A percentile compares a stretch with the other conserved stretches of the same genome.
Conservation (phyloP, 2,113 vertebrate genomes). For the Mystacornis crossleyi region DNA sequence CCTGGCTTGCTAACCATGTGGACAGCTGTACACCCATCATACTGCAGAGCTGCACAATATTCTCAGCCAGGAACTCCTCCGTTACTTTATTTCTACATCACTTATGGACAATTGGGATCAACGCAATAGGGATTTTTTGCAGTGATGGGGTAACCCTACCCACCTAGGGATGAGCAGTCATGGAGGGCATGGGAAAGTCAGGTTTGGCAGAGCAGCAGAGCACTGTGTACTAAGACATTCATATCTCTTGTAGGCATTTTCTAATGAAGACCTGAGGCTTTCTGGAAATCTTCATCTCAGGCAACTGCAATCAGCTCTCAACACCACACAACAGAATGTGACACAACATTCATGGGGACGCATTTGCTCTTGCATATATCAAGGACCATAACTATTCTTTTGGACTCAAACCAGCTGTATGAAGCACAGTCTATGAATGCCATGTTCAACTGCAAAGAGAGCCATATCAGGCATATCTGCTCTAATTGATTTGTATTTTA, state of each 20-base stretch:
- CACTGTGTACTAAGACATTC: too few relatives aligned
- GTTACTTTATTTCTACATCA: not conserved
- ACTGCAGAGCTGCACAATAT: not conserved
- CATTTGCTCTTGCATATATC: not conserved
- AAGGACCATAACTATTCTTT: not conserved
- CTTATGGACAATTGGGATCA: fast-evolving
- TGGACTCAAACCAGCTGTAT: not conserved
- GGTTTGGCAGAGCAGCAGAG: not conserved
- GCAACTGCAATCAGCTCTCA: not conserved
- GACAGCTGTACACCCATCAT: not conserved
- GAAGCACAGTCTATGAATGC: not conserved
- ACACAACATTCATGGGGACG: not conserved
- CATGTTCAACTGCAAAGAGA: not conserved
- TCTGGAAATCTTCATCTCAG: not conserved
- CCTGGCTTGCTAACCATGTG: not conserved
- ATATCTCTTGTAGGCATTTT: not conserved
- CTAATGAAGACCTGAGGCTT: not conserved
- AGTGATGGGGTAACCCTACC: not conserved
- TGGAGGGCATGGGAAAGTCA: not conserved
- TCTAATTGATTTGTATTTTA: not conserved
- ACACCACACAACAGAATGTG: not conserved
- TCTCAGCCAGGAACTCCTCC: not conserved
- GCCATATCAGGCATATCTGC: not conserved
- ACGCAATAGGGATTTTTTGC: not conserved
- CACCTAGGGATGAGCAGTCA: not conserved